These are phyloP conservation scores for Tursiops truncatus DNA, from an alignment of 2,113 vertebrate species.

Conservation along the genomic window DNA sequence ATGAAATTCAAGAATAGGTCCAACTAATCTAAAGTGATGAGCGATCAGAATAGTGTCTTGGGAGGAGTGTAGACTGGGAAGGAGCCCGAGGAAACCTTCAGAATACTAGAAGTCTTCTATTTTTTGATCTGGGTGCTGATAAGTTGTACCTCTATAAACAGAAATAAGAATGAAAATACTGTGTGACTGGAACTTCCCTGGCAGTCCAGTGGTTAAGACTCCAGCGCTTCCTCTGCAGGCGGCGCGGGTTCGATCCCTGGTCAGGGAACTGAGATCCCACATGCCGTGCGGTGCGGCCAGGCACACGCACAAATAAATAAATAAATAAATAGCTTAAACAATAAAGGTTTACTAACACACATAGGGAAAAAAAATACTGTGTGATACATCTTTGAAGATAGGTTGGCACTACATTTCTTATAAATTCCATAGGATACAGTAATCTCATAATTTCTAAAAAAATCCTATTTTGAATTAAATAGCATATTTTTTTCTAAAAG, in stretches of 20 bases:
- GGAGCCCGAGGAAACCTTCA: background rate
- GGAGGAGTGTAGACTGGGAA: background rate
- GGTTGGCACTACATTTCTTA: background rate
- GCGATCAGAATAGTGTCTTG: background rate
- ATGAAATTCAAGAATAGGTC: background rate
- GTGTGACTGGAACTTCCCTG: background rate
- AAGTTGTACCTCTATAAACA: background rate
- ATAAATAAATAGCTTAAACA: too few relatives aligned
- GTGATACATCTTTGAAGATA: background rate
- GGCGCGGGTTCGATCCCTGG: too few relatives aligned
- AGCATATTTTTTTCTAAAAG: background rate
- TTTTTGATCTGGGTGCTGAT: background rate
- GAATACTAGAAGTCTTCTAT: background rate
- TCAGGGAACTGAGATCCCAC: too few relatives aligned
- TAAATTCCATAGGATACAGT: background rate
- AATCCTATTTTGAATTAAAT: constrained; percentile 19
- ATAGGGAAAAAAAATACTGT: background rate
- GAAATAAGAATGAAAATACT: background rate
- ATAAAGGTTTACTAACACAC: too few relatives aligned
- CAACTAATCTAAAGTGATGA: background rate
- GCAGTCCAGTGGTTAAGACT: too few relatives aligned
- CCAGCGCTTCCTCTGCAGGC: too few relatives aligned
- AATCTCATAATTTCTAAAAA: constrained; percentile 8
- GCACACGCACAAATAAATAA: too few relatives aligned
- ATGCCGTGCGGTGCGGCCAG: too few relatives aligned